Evolutionary conservation across 2,888 invertebrate genomes (phyloP).

Genomic region (Zygogramma bicolorata): DNA sequence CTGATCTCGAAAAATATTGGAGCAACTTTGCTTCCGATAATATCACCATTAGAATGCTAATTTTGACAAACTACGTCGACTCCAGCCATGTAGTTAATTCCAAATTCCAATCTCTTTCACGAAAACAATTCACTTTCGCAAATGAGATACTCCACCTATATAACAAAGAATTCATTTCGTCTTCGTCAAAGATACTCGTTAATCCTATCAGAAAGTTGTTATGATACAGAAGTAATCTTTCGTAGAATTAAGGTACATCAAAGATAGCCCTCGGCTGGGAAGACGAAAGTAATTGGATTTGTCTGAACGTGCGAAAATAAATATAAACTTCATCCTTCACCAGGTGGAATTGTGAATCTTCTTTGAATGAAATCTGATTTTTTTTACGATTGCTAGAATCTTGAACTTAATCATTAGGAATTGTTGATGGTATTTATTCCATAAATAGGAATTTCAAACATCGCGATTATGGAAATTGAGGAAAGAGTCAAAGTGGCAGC

Average conservation of each 20-base stretch:
- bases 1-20: not conserved
- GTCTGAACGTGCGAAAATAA: not conserved
- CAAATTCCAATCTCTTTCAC: not conserved
- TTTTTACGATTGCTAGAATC: no score
- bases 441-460: not conserved
- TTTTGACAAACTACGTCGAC: not conserved
- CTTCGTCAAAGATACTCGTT: slow-evolving; percentile 56
- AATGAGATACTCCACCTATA: not conserved
- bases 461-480: no score
- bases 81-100: not conserved
- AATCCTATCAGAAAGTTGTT: slow-evolving; percentile 67
- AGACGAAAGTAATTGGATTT: slow-evolving; percentile 12
- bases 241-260: slow-evolving; percentile 62
- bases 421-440: not conserved
- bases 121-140: not conserved
- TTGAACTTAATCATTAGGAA: not conserved
- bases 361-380: no score
- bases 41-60: not conserved
- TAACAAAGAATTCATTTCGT: slow-evolving; percentile 56
- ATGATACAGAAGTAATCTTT: slow-evolving; percentile 66
- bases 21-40: not conserved
- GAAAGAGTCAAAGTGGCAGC: no score
- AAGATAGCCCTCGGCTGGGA: slow-evolving; percentile 53
- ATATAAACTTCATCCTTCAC: not conserved
- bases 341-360: not conserved